Evolutionary conservation across 2,888 invertebrate species (phyloP).

Genomic region (Hemistola chrysoprasaria): DNA sequence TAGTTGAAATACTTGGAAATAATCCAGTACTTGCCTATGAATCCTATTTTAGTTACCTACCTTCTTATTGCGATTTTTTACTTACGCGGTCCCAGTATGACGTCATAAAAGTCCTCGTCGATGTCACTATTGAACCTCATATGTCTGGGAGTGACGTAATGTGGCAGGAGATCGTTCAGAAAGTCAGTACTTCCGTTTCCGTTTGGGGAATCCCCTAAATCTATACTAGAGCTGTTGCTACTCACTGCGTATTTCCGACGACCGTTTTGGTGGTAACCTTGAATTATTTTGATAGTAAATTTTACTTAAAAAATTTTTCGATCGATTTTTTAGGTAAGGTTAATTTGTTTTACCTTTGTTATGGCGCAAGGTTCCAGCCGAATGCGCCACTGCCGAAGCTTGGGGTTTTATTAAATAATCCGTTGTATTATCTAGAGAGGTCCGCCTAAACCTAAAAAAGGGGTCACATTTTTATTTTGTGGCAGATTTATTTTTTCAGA

Average conservation of each 20-base stretch:
- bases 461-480: no score
- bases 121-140: slow-evolving; percentile 41
- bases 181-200: slow-evolving; percentile 57
- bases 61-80: slow-evolving; percentile 5
- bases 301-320: no score
- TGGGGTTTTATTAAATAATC: slow-evolving; percentile 57
- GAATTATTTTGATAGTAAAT: no score
- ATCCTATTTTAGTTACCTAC: no score
- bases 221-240: slow-evolving; percentile 36
- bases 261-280: slow-evolving; percentile 47
- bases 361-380: slow-evolving; percentile 66
- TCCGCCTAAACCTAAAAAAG: slow-evolving; percentile 56
- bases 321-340: no score
- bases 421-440: slow-evolving; percentile 62
- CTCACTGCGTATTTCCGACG: slow-evolving; percentile 50
- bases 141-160: slow-evolving; percentile 73
- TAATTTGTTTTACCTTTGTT: slow-evolving; percentile 58
- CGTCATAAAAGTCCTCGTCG: slow-evolving; percentile 71
- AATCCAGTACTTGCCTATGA: no score
- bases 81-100: slow-evolving; percentile 61
- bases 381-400: slow-evolving; percentile 54
- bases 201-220: slow-evolving; percentile 57
- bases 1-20: no score
- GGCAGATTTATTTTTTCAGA: no score
- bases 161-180: slow-evolving; percentile 67